phyloP scores from a whole-genome alignment of 2,113 vertebrate species.

The Machaerirhynchus nigripectus region DNA sequence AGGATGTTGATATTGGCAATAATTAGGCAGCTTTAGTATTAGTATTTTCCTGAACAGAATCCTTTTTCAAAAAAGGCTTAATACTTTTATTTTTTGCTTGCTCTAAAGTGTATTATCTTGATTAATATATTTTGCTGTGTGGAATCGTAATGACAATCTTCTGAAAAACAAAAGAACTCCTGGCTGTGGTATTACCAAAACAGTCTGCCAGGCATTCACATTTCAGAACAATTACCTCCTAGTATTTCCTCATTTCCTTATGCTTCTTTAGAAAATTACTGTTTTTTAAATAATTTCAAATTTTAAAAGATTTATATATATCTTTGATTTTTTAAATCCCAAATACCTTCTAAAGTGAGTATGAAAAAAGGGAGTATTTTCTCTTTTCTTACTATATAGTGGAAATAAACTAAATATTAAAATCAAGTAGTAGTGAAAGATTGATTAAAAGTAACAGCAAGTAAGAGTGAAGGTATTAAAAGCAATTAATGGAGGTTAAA shows the following conservation, averaged over 20 bases:
- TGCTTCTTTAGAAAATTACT: background rate
- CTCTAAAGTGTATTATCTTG: background rate
- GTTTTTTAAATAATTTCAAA: background rate
- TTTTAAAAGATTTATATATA: background rate
- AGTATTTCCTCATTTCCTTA: background rate
- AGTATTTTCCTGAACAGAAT: background rate
- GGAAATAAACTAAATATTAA: slow-evolving; percentile 15
- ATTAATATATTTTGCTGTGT: background rate
- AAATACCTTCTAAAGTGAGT: background rate
- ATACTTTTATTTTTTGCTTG: background rate
- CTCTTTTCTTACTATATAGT: background rate
- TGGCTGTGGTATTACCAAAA: background rate
- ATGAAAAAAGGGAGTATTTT: background rate
- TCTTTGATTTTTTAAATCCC: background rate
- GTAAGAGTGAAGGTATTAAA: slow-evolving; percentile 10
- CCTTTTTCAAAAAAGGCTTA: background rate
- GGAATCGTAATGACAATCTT: background rate
- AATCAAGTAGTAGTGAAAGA: slow-evolving; percentile 12
- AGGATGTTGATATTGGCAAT: background rate
- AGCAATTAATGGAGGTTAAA: slow-evolving; percentile 64
- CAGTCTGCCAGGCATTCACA: background rate
- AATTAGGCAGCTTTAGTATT: background rate
- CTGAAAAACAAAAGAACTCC: background rate
- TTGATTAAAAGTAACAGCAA: slow-evolving; percentile 21
- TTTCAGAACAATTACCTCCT: background rate